A percentile compares a stretch with the other conserved stretches of the same genome.
These are phyloP conservation scores for Blennius ocellaris DNA, from an alignment of 2,113 vertebrate genomes.

Conservation along the genomic window DNA sequence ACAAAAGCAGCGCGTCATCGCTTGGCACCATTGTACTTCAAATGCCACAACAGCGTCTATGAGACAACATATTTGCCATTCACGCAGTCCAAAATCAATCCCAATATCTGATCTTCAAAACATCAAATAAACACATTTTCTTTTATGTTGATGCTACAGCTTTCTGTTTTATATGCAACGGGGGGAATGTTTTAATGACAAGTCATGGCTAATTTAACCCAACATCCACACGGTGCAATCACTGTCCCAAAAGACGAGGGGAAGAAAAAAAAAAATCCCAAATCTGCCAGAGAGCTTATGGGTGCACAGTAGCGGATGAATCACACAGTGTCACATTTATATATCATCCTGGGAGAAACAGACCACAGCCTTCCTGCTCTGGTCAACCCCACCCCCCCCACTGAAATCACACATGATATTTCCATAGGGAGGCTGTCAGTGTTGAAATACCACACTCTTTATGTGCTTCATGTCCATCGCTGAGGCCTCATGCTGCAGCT, in stretches of 20 bases:
- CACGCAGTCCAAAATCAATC: constrained; percentile 47
- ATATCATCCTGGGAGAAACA: constrained; percentile 59
- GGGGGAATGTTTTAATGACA: constrained; percentile 45
- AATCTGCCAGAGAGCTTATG: constrained; percentile 71
- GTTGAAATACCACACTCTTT: constrained; percentile 50
- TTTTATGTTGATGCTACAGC: constrained; percentile 15
- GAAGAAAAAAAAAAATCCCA: constrained; percentile 11
- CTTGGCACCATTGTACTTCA: constrained; percentile 31
- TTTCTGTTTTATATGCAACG: constrained; percentile 24
- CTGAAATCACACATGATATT: constrained; percentile 61
- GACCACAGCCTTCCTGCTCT: constrained; percentile 59
- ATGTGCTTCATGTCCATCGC: constrained; percentile 31
- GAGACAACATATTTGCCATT: constrained; percentile 35
- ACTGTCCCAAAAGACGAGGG: constrained; percentile 44
- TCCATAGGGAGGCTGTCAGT: constrained; percentile 63
- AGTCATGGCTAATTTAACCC: constrained; percentile 71
- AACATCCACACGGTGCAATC: constrained; percentile 66
- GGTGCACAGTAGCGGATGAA: constrained; percentile 75
- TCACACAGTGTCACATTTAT: constrained; percentile 61
- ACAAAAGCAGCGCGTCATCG: constrained; percentile 36
- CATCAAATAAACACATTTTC: constrained; percentile 49
- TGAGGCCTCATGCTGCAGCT: constrained; percentile 12
- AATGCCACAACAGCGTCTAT: constrained; percentile 24
- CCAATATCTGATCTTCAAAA: constrained; percentile 46
- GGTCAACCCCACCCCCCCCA: constrained; percentile 34